phyloP scores from a whole-genome alignment of 2,888 invertebrate genomes.

The Lepas anatifera region DNA sequence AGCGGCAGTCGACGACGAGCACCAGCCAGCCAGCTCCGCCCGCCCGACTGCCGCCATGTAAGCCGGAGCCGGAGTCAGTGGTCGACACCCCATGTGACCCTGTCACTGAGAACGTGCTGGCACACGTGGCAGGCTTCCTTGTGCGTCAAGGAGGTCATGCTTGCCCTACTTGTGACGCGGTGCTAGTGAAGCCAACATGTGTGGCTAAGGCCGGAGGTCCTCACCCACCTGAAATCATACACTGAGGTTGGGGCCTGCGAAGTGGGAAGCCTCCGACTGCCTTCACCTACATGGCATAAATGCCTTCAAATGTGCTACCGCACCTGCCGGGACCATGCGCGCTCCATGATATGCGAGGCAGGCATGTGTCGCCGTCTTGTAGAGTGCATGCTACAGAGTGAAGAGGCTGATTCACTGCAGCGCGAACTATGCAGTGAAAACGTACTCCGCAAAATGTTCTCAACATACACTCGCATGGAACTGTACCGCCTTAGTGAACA shows the following conservation, averaged over 20 bases:
- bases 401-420: neutral
- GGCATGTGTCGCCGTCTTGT: neutral
- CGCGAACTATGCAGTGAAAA: neutral
- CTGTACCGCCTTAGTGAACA: neutral
- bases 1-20: neutral
- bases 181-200: neutral
- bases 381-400: neutral
- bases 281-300: neutral
- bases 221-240: neutral
- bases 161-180: neutral
- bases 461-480: neutral
- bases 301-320: neutral
- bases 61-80: neutral
- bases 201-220: neutral
- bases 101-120: neutral
- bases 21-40: neutral
- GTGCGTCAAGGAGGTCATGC: neutral
- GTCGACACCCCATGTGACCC: neutral
- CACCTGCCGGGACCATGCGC: neutral
- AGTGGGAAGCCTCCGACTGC: neutral
- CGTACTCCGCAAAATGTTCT: neutral
- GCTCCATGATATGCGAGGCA: neutral
- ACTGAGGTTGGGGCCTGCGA: neutral
- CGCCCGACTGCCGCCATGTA: neutral
- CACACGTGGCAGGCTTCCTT: neutral